A percentile compares a stretch with the other conserved stretches of the same genome.
Conservation (phyloP, 2,797 vertebrate species). For the Knipowitschia caucasica region DNA sequence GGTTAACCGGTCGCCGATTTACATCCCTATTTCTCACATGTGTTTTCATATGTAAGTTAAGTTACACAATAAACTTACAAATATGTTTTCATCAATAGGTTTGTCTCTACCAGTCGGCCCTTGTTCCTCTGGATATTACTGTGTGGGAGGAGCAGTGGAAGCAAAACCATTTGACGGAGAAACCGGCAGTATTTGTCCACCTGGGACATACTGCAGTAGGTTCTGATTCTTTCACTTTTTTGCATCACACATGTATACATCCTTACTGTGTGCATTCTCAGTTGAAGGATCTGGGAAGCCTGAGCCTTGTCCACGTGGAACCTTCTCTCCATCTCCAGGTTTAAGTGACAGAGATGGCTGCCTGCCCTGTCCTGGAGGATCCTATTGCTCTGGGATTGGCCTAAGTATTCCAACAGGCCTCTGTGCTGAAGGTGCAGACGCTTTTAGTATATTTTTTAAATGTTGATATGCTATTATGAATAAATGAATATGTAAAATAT, state of each 20-base stretch:
- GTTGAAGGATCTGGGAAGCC: slow-evolving; percentile 79
- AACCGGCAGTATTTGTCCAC: slow-evolving; percentile 83
- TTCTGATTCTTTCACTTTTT: slow-evolving; percentile 15
- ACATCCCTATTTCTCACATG: no score
- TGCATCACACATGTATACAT: slow-evolving; percentile 3
- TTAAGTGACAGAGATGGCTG: slow-evolving; percentile 72
- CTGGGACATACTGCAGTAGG: slow-evolving; percentile 85
- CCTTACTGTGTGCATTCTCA: slow-evolving; percentile 46
- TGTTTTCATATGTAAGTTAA: no score
- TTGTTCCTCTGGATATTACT: slow-evolving; percentile 86
- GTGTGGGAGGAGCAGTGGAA: slow-evolving; percentile 72
- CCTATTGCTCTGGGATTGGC: slow-evolving; percentile 79
- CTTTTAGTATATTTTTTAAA: no score
- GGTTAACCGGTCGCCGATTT: no score
- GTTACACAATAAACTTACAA: background rate
- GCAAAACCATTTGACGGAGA: slow-evolving; percentile 78
- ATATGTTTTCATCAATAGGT: slow-evolving; percentile 76
- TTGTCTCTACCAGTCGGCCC: slow-evolving; percentile 80
- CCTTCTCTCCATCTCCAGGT: slow-evolving; percentile 78
- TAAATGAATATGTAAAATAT: background rate
- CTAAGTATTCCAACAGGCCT: slow-evolving; percentile 78
- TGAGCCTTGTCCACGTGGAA: slow-evolving; percentile 81
- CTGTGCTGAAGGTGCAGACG: slow-evolving; percentile 83
- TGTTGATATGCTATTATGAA: background rate
- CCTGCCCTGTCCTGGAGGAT: slow-evolving; percentile 79